A percentile compares a stretch with the other conserved stretches of the same genome.
Evolutionary conservation across 2,113 vertebrate species (phyloP).

Genomic region (Bujurquina vittata): DNA sequence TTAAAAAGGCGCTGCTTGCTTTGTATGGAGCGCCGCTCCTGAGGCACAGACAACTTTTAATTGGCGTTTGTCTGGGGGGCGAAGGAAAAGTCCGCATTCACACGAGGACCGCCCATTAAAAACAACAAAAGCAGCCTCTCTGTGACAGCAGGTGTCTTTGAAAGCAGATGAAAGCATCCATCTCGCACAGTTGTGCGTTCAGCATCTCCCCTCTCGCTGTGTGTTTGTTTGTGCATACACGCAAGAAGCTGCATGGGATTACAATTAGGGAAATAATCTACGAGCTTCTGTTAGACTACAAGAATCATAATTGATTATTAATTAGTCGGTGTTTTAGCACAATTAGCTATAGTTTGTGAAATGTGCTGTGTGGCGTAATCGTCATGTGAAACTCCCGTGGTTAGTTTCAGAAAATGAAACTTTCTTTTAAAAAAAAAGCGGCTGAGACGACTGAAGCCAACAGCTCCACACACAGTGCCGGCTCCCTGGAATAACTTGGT

Average conservation of each 20-base stretch:
- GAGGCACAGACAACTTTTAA: conserved; percentile 20
- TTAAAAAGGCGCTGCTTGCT: not conserved
- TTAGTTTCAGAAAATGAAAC: not conserved
- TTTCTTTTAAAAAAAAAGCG: not conserved
- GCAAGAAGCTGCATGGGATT: not conserved
- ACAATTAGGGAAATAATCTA: not conserved
- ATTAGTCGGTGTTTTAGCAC: not conserved
- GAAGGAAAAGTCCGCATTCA: conserved; percentile 20
- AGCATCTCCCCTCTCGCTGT: not conserved
- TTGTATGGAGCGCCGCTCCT: not conserved
- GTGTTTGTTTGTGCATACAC: not conserved
- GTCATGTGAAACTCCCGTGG: rapidly evolving
- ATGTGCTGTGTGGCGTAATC: not conserved
- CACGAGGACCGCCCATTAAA: conserved; percentile 25
- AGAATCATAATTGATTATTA: not conserved
- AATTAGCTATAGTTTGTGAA: not conserved
- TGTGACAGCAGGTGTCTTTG: conserved; percentile 31
- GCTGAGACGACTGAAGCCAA: rapidly evolving
- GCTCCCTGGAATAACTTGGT: not conserved
- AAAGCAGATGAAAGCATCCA: conserved; percentile 42
- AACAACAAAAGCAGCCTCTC: conserved; percentile 14
- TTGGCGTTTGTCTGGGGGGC: not conserved
- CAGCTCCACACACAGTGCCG: not conserved
- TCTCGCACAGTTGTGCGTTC: not conserved
- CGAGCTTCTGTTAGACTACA: not conserved